Conservation (phyloP, 2,888 invertebrate genomes). For the Synergus japonicus region DNA sequence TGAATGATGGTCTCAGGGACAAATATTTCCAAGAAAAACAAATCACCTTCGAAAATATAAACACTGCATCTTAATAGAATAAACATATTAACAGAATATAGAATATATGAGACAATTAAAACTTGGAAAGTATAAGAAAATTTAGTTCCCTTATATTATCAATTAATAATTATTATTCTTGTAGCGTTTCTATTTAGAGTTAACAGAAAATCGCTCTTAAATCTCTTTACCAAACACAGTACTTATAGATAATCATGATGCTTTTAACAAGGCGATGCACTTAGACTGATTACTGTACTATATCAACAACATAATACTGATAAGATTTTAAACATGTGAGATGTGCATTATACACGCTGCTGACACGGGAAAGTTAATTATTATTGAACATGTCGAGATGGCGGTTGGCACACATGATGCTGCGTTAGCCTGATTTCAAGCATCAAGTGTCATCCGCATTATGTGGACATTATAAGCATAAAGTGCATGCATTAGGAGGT, state of each 20-base stretch:
- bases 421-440: slow-evolving; percentile 18
- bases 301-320: slow-evolving; percentile 9
- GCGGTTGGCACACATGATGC: slow-evolving; percentile 41
- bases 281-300: slow-evolving; percentile 17
- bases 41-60: too few species aligned
- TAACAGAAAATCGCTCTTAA: slow-evolving; percentile 21
- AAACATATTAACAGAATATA: too few species aligned
- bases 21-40: too few species aligned
- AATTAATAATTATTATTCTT: too few species aligned
- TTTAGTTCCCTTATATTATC: too few species aligned
- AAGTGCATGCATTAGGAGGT: background rate
- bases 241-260: slow-evolving; percentile 13
- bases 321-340: slow-evolving; percentile 14
- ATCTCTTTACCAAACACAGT: background rate
- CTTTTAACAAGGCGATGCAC: slow-evolving; percentile 20
- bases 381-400: slow-evolving; percentile 53
- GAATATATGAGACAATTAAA: too few species aligned
- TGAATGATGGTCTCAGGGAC: too few species aligned
- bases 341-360: slow-evolving; percentile 22
- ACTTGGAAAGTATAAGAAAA: too few species aligned
- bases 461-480: slow-evolving; percentile 36
- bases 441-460: slow-evolving; percentile 52
- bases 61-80: too few species aligned
- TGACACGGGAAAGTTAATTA: slow-evolving; percentile 60
- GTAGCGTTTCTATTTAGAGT: slow-evolving; percentile 13